Conservation (phyloP, 2,113 vertebrate genomes). For the Otolemur garnettii region DNA sequence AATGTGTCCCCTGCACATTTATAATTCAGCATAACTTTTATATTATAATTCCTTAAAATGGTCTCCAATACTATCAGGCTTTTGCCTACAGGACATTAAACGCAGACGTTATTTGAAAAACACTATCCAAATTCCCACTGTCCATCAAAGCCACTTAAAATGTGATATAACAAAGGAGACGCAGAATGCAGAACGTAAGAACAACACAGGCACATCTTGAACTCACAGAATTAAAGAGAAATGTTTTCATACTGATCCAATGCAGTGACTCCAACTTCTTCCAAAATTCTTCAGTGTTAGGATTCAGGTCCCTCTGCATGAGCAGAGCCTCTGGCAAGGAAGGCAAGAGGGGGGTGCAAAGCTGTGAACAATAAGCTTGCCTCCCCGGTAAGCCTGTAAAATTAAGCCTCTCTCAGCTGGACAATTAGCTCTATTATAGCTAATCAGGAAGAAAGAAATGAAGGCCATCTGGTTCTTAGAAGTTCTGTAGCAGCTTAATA, state of each 20-base stretch:
- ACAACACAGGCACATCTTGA: not conserved
- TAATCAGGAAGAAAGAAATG: slow-evolving; percentile 77
- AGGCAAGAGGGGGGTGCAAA: slow-evolving; percentile 30
- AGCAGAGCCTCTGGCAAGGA: slow-evolving; percentile 76
- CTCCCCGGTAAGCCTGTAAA: slow-evolving; percentile 68
- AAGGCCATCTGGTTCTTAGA: slow-evolving; percentile 83
- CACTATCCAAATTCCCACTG: slow-evolving; percentile 19
- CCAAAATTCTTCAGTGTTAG: not conserved
- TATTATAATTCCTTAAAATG: slow-evolving; percentile 71
- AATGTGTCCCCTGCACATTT: slow-evolving; percentile 67
- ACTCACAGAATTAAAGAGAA: not conserved
- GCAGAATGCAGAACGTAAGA: not conserved
- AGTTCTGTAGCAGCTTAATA: slow-evolving; percentile 80
- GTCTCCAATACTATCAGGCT: slow-evolving; percentile 42
- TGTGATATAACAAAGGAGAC: slow-evolving; percentile 16
- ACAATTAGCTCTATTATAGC: slow-evolving; percentile 82
- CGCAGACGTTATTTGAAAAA: slow-evolving; percentile 60
- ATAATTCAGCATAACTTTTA: slow-evolving; percentile 75
- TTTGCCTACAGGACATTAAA: slow-evolving; percentile 58
- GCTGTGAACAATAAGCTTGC: slow-evolving; percentile 26
- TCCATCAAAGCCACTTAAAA: slow-evolving; percentile 39
- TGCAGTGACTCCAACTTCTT: not conserved
- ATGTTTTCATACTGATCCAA: not conserved
- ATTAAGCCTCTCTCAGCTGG: slow-evolving; percentile 72
- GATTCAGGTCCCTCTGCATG: slow-evolving; percentile 48